Percentiles rank a stretch among this genome's conserved stretches.
phyloP scores from a whole-genome alignment of 2,888 invertebrate genomes.

The Tinea trinotella region DNA sequence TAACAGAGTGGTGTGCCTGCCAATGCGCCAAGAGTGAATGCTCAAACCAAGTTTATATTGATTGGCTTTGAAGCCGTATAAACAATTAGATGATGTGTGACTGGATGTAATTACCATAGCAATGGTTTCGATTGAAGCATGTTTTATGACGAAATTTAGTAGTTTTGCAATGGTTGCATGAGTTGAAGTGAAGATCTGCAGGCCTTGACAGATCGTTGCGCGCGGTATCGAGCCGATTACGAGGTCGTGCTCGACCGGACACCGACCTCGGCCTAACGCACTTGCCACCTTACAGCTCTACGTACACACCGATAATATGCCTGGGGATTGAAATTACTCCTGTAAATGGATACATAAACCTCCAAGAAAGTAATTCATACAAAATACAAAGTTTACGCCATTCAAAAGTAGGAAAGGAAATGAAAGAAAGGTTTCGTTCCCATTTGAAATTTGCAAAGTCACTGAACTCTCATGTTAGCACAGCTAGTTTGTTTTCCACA shows the following conservation, averaged over 20 bases:
- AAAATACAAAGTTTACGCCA: not conserved
- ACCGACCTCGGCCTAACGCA: slow-evolving; percentile 10
- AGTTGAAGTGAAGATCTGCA: slow-evolving; percentile 11
- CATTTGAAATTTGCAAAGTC: slow-evolving; percentile 4
- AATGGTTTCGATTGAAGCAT: not conserved
- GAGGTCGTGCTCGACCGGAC: slow-evolving; percentile 11
- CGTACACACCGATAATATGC: not conserved
- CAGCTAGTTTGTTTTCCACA: slow-evolving; percentile 3
- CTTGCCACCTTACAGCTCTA: slow-evolving; percentile 4
- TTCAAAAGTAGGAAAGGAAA: not conserved
- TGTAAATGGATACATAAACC: no score
- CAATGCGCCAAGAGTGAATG: no score
- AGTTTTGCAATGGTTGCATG: slow-evolving; percentile 16
- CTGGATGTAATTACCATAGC: not conserved
- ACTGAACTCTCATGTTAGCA: not conserved
- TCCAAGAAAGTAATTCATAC: not conserved
- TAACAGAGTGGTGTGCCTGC: no score
- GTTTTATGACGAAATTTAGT: not conserved
- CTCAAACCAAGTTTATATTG: not conserved
- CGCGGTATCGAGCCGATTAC: slow-evolving; percentile 9
- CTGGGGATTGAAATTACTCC: no score
- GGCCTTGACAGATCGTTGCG: slow-evolving; percentile 17
- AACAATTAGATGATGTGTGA: not conserved
- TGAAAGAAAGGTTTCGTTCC: not conserved
- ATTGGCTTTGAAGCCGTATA: not conserved